Evolutionary conservation across 2,797 vertebrate species (phyloP).

Genomic region (Oreochromis mossambicus): DNA sequence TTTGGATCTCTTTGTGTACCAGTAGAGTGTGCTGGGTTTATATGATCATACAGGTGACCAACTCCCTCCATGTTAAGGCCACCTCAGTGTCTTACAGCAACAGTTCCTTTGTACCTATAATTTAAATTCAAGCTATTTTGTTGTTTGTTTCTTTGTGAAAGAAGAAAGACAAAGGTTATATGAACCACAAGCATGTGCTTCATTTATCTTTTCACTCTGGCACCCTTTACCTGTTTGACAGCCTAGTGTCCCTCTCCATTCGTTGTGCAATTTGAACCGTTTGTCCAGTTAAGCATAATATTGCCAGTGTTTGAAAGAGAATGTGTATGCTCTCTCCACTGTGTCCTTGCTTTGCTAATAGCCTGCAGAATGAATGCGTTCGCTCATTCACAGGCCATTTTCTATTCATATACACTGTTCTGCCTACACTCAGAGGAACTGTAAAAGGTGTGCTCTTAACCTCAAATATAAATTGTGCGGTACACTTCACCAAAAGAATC

Average conservation of each 20-base stretch:
- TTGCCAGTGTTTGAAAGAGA: neutral
- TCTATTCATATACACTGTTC: neutral
- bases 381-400: neutral
- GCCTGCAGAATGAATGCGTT: neutral
- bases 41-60: neutral
- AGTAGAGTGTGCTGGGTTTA: conserved; percentile 46
- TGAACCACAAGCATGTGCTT: neutral
- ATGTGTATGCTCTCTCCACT: neutral
- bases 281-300: neutral
- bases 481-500: neutral
- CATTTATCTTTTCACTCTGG: neutral
- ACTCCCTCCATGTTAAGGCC: neutral
- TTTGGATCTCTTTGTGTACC: conserved; percentile 12
- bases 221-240: neutral
- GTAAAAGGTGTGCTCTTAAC: neutral
- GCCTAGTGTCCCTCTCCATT: neutral
- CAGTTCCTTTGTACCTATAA: neutral
- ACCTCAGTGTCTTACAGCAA: neutral
- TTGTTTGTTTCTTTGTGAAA: neutral
- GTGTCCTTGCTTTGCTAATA: conserved; percentile 25
- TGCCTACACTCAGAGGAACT: neutral
- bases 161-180: neutral
- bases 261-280: neutral
- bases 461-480: neutral
- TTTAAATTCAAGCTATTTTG: neutral